Evolutionary conservation across 2,113 vertebrate genomes (phyloP).

Genomic region (Ginglymostoma cirratum): DNA sequence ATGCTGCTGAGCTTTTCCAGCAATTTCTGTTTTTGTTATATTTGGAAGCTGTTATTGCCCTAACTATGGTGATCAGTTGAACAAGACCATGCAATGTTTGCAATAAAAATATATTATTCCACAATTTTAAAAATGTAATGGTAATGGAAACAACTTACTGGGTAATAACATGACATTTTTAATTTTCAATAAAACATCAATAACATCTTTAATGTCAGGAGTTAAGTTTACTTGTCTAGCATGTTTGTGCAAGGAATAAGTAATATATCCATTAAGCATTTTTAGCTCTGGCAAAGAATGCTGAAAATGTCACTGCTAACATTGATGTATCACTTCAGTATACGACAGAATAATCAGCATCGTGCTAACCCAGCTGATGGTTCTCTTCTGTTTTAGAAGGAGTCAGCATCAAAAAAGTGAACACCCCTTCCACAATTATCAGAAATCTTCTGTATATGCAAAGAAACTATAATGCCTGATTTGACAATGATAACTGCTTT

Average conservation of each 20-base stretch:
- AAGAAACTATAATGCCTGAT: neutral
- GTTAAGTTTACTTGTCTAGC: neutral
- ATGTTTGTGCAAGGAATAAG: neutral
- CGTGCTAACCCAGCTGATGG: neutral
- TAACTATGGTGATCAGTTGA: neutral
- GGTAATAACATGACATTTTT: neutral
- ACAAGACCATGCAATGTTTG: neutral
- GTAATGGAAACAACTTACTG: neutral
- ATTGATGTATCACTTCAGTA: neutral
- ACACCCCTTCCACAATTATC: neutral
- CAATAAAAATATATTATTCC: neutral
- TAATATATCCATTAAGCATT: neutral
- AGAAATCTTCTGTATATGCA: neutral
- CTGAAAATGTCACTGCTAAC: neutral
- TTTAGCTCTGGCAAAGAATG: neutral
- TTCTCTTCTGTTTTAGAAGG: neutral
- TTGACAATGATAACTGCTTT: neutral
- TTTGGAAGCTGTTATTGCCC: neutral
- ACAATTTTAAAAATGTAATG: neutral
- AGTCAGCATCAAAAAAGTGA: neutral
- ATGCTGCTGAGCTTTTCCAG: too few relatives aligned
- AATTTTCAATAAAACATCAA: neutral
- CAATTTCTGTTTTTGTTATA: too few relatives aligned
- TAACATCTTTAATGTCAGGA: neutral
- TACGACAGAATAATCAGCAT: neutral